Evolutionary conservation across 2,797 vertebrate species (phyloP).

Genomic region (Limosa lapponica): DNA sequence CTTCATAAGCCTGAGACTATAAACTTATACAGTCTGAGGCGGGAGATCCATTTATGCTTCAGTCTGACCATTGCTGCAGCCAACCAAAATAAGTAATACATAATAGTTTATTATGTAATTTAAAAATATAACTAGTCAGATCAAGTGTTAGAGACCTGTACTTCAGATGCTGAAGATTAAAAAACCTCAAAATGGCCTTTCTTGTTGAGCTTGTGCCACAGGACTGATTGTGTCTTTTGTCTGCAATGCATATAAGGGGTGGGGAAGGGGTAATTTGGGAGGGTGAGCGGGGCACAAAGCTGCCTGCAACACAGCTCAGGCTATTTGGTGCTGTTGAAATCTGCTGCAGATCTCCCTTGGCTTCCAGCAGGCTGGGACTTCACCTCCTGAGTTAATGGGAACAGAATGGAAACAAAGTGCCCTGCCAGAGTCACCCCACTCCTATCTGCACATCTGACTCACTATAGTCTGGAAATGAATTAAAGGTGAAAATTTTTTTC

Average conservation of each 20-base stretch:
- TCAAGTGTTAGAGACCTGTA: not conserved
- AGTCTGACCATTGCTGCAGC: not conserved
- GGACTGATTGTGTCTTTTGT: not conserved
- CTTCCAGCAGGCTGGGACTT: not conserved
- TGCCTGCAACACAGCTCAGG: not conserved
- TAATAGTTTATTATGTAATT: not conserved
- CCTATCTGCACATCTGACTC: not conserved
- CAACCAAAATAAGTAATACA: not conserved
- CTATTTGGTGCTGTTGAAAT: not conserved
- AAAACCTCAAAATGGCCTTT: not conserved
- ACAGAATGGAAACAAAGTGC: not conserved
- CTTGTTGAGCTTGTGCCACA: not conserved
- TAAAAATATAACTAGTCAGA: not conserved
- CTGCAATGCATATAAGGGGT: not conserved
- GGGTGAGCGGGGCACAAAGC: not conserved
- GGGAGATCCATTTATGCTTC: not conserved
- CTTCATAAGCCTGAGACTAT: not conserved
- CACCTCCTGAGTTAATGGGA: not conserved
- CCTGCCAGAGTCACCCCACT: not conserved
- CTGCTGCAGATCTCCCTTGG: not conserved
- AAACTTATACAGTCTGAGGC: not conserved
- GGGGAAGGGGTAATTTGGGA: fast-evolving
- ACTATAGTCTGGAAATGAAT: not conserved
- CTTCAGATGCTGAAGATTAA: not conserved
- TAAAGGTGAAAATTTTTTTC: not conserved